These are phyloP conservation scores for Stenichneumon culpator DNA, from an alignment of 2,888 invertebrate species.

Conservation along the genomic window DNA sequence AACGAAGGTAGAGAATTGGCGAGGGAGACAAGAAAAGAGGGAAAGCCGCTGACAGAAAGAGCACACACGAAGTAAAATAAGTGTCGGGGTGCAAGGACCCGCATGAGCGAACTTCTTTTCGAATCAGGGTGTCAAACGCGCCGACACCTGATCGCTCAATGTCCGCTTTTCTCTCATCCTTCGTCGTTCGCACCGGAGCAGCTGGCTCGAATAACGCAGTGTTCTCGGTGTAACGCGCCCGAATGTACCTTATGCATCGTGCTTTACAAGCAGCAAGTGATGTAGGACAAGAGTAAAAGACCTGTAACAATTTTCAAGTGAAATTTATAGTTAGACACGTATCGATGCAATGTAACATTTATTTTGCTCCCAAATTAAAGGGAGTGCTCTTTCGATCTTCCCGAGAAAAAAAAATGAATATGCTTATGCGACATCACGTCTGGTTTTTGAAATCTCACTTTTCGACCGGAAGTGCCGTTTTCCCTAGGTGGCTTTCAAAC, in stretches of 20 bases:
- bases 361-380: conserved; percentile 11
- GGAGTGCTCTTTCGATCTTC: not conserved
- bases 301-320: not conserved
- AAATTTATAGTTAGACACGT: not conserved
- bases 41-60: conserved; percentile 31
- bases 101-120: conserved; percentile 66
- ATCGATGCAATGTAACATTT: not conserved
- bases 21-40: conserved; percentile 3
- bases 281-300: not conserved
- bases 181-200: conserved; percentile 2
- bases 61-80: conserved; percentile 15
- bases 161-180: conserved; percentile 58
- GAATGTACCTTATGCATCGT: conserved; percentile 23
- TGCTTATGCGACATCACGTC: too few species aligned
- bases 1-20: not conserved
- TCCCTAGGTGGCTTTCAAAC: too few species aligned
- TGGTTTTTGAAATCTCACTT: too few species aligned
- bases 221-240: conserved; percentile 27
- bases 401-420: too few species aligned
- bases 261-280: conserved; percentile 26
- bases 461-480: too few species aligned
- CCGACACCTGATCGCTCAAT: conserved; percentile 78
- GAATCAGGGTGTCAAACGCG: conserved; percentile 75
- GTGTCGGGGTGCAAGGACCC: conserved; percentile 36
- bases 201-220: conserved; percentile 22